Evolutionary conservation across 2,113 vertebrate species (phyloP).

Genomic region (Passer montanus): DNA sequence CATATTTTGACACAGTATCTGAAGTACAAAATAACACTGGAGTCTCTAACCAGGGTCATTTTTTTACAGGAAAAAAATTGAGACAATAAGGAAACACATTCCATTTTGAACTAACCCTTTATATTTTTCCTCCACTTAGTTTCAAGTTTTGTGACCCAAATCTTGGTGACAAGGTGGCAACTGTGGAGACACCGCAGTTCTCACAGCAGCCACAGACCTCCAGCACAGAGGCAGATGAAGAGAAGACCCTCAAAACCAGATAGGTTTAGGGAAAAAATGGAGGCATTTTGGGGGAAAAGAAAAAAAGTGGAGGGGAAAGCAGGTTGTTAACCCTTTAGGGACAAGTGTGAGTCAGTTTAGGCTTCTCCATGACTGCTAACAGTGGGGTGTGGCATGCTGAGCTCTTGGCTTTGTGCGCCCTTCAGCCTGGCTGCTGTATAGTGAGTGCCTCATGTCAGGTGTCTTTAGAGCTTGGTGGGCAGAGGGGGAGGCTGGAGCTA

Average conservation of each 20-base stretch:
- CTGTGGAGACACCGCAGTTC: background rate
- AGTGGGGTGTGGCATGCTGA: fast-evolving
- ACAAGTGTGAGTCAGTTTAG: background rate
- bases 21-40: background rate
- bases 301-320: background rate
- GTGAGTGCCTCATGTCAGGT: background rate
- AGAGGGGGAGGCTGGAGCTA: background rate
- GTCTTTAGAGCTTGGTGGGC: background rate
- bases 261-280: background rate
- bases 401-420: background rate
- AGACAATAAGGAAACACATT: background rate
- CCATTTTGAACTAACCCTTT: background rate
- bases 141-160: background rate
- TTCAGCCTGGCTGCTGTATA: background rate
- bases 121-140: background rate
- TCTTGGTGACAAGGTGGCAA: background rate
- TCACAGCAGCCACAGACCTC: background rate
- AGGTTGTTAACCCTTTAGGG: background rate
- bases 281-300: background rate
- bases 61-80: background rate
- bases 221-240: background rate
- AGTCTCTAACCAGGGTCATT: background rate
- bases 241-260: background rate
- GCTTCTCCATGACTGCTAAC: fast-evolving
- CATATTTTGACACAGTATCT: background rate